Base-by-base conservation (phyloP, 2,888 invertebrate species). In the Phanerotoma sp. region DNA sequence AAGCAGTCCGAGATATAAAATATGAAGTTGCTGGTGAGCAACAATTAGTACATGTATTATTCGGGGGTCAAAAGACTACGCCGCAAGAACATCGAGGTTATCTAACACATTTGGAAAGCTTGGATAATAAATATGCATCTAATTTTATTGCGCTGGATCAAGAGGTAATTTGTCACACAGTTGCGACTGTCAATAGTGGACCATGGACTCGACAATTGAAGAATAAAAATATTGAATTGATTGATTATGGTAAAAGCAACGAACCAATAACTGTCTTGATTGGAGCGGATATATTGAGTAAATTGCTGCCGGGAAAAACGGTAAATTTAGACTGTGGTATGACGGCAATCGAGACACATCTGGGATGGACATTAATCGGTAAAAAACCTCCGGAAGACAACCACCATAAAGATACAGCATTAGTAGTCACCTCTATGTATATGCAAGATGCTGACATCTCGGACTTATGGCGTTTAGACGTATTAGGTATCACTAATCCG, bases 351-450 rank as follows among this genome's bases (percentile, higher is more conserved):
- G 63, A 71, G 45, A 66, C 67, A 2, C 21, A 45, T 1, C 51
- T 72, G 9, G 64, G 69, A 3, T 68, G 71, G 68, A 64, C 62
- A 2, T n/a, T 71, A 13, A 65, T 63, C 57, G 67, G 68, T 3
- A 67, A 63, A 35, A 51, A 46, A 9, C 55, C 61, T 72, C 2
- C 72, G 71, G 1, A 73, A 11, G 67, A 73, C 51, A 68, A 70
- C 1, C 47, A 62, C 1, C 62, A 66, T 41, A 64, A 46, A n/a
- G 60, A 60, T 44, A 42, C 63, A 11, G 60, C 25, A 25, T 7
- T 25, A 5, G 7, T 25, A 7, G 25, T 25, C 5, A 25, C 7
- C 5, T 25, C 25, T 6, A 25, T 25, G 25, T 25, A 6, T 25
- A 7, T 25, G 5, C 25, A 25, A 25, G 5, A 25, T 6, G 25